phyloP scores from a whole-genome alignment of 1,140 invertebrate species.

The Aphelinus certus region DNA sequence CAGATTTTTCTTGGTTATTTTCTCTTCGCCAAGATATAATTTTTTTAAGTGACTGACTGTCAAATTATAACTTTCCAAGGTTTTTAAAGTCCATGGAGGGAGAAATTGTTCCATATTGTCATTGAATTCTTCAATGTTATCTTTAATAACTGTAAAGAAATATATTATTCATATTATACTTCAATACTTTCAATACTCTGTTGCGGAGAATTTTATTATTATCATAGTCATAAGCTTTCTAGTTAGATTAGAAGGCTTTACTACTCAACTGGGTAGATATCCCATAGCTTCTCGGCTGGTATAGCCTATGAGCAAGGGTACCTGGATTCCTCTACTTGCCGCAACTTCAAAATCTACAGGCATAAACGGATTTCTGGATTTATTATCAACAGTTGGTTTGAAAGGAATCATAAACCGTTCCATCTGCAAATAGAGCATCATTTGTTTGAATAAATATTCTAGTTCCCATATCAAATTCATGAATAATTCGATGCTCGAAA shows the following conservation, averaged over 20 bases:
- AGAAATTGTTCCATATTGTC: constrained; percentile 27
- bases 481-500: no score
- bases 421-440: no score
- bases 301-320: constrained; percentile 72
- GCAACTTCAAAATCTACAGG: constrained; percentile 51
- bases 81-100: constrained; percentile 12
- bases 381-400: constrained; percentile 47
- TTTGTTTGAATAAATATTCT: no score
- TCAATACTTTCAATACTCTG: background rate
- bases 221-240: background rate
- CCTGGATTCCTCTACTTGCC: constrained; percentile 61
- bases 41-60: constrained; percentile 39
- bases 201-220: background rate
- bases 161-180: background rate
- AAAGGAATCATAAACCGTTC: constrained; percentile 38
- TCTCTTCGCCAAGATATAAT: constrained; percentile 55
- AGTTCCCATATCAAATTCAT: no score
- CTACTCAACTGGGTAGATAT: background rate
- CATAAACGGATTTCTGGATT: constrained; percentile 59
- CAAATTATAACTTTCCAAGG: constrained; percentile 33
- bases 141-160: background rate
- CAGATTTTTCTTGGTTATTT: constrained; percentile 45
- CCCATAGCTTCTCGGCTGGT: constrained; percentile 66
- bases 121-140: background rate
- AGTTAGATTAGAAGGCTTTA: no score